A percentile compares a stretch with the other conserved stretches of the same genome.
Conservation (phyloP, 2,797 vertebrate species). For the Chelmon rostratus region DNA sequence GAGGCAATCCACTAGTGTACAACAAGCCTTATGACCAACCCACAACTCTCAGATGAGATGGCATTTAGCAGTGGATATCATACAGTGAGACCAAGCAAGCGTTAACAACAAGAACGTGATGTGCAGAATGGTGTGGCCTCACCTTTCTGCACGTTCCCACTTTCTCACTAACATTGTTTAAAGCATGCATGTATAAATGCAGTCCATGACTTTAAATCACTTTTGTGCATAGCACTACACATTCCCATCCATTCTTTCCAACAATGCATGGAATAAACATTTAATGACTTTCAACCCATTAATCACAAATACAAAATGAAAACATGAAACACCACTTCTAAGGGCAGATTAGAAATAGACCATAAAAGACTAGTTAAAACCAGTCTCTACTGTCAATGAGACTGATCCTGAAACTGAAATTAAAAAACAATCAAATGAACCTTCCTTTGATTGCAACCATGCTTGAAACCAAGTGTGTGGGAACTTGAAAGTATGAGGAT, state of each 20-base stretch:
- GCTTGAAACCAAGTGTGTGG: slow-evolving; percentile 58
- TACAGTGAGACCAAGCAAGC: slow-evolving; percentile 55
- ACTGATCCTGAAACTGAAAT: slow-evolving; percentile 19
- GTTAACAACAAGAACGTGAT: slow-evolving; percentile 51
- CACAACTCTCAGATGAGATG: slow-evolving; percentile 45
- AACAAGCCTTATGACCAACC: not conserved
- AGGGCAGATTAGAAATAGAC: not conserved
- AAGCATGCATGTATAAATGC: slow-evolving; percentile 56
- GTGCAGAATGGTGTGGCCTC: slow-evolving; percentile 24
- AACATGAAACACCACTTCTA: slow-evolving; percentile 27
- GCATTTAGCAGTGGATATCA: slow-evolving; percentile 40
- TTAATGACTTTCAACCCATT: slow-evolving; percentile 21
- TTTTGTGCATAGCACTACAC: not conserved
- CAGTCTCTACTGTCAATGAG: slow-evolving; percentile 5
- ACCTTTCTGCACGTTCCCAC: not conserved
- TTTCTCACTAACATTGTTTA: slow-evolving; percentile 9
- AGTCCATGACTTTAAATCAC: not conserved
- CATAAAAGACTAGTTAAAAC: not conserved
- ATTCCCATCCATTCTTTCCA: slow-evolving; percentile 1
- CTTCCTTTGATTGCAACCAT: slow-evolving; percentile 54
- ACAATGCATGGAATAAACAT: slow-evolving; percentile 45
- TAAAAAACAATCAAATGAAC: slow-evolving; percentile 19
- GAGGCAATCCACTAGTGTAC: slow-evolving; percentile 25
- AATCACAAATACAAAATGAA: slow-evolving; percentile 39
- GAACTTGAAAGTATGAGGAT: slow-evolving; percentile 26